Evolutionary conservation across 2,797 vertebrate genomes (phyloP).

Genomic region (Neosalanx taihuensis): DNA sequence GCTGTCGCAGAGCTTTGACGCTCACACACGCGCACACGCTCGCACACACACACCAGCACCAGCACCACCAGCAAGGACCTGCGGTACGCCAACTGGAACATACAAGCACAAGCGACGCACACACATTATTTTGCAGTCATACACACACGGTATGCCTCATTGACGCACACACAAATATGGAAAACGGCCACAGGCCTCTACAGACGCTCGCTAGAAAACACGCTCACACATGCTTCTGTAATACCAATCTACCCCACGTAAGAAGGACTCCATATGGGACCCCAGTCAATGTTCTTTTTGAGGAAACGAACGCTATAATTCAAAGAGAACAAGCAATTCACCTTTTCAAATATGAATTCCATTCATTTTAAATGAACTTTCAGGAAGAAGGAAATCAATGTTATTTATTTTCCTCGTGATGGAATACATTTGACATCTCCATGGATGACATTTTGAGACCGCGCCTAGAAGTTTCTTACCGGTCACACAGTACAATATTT

Average conservation of each 20-base stretch:
- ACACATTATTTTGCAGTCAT: not conserved
- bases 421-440: too few species aligned
- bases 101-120: not conserved
- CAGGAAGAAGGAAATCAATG: not conserved
- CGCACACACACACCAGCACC: too few species aligned
- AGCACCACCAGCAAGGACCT: too few species aligned
- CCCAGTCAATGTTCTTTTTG: constrained; percentile 1
- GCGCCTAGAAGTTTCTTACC: not conserved
- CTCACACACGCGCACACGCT: constrained; percentile 9
- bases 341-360: not conserved
- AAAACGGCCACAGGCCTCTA: not conserved
- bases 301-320: not conserved
- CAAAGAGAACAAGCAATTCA: not conserved
- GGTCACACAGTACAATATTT: not conserved
- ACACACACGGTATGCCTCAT: not conserved
- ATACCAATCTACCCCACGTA: not conserved
- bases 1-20: constrained; percentile 30
- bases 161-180: not conserved
- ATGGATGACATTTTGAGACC: not conserved
- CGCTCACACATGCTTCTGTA: not conserved
- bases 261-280: not conserved
- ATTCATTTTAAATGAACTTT: constrained; percentile 1
- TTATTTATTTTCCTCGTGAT: not conserved
- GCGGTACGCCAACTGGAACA: not conserved
- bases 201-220: not conserved